Base-by-base conservation (phyloP, 2,797 vertebrate genomes). In the Helostoma temminkii region DNA sequence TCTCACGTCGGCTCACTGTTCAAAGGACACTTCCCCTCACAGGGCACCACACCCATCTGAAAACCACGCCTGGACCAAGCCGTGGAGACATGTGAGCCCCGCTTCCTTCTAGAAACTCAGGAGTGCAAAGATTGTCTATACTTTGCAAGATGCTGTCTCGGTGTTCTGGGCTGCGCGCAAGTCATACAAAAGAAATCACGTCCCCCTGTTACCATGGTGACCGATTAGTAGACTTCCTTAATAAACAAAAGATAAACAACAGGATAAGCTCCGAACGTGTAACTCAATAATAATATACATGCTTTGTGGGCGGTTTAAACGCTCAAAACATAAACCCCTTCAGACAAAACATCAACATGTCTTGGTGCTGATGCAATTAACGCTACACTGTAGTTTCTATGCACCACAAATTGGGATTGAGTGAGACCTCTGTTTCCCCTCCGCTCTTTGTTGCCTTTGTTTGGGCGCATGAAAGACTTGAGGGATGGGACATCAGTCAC, bases 1-100 rank as follows among this genome's bases (percentile, higher is more conserved):
- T 32, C 46, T 24, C 5, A 32, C 36, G 28, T 1, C 1, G 7
- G 16, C 14, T 19, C 2, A 15, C 14, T 6, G 30, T 7, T 9
- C 4, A 1, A 10, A 7, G 9, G 3, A 62, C 76, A 81, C 46
- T 60, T 80, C 28, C 42, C n/a, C 3, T 10, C 10, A 16, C 2
- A 9, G 6, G 19, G 9, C 15, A 42, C 82, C 86, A 74, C 87
- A 83, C 87, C 88, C 78, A 83, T 78, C 53, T 10, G 25, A 15
- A 30, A 21, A 19, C 58, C 81, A 69, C 78, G 78, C 76, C 76
- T 52, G 54, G 5, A 37, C 5, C 5, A 9, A 30, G 4, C 25
- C 56, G 64, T 57, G 72, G 34, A 59, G 34, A 52, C 55, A 18
- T 10, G 39, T 10, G 30, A 0, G 19, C n/a, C 7, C 1, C 0